Base-by-base conservation (phyloP, 2,113 vertebrate species). In the Dicentrarchus labrax region DNA sequence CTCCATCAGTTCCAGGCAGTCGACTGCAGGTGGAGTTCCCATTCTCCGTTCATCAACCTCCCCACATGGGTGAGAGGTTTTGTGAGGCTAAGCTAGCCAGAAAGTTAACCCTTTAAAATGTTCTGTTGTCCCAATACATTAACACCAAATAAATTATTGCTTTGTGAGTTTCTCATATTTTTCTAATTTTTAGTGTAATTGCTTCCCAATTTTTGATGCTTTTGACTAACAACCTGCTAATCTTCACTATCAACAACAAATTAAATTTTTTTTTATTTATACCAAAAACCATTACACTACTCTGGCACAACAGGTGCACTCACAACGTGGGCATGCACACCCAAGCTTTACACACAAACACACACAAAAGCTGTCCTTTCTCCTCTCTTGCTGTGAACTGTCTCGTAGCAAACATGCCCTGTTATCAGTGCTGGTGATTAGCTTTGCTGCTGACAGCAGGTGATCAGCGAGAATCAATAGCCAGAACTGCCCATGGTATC, bases 391-490 rank as follows among this genome's bases (percentile, higher is more conserved):
- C 85, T 67, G 62, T 47, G 47, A 64, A 12, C 30, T 56, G 39
- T 48, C 78, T 66, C 50, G 78, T 76, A 72, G 39, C 21, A 80
- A 79, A 80, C 74, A 84, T 81, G 72, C 1, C 78, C 43, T 54
- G 48, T 86, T 76, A 86, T 77, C 47, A 59, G 66, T 60, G 56
- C 65, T 19, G 38, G 69, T 78, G 50, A 83, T 87, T 83, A 89
- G 56, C 76, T 85, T 80, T 79, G 57, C 69, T 68, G 84, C 60
- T 78, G 62, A 72, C 76, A 85, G 83, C 78, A 83, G 83, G 86
- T 73, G 83, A 79, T 85, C 82, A 72, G 56, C 68, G 59, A 71
- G 11, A 81, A 89, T 91, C 85, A 78, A 86, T 90, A 71, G 50
- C 8, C 21, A 82, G n/a, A 74, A 70, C 77, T 79, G 70, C 50